Evolutionary conservation across 2,797 vertebrate species (phyloP).

Genomic region (Denticeps clupeoides): DNA sequence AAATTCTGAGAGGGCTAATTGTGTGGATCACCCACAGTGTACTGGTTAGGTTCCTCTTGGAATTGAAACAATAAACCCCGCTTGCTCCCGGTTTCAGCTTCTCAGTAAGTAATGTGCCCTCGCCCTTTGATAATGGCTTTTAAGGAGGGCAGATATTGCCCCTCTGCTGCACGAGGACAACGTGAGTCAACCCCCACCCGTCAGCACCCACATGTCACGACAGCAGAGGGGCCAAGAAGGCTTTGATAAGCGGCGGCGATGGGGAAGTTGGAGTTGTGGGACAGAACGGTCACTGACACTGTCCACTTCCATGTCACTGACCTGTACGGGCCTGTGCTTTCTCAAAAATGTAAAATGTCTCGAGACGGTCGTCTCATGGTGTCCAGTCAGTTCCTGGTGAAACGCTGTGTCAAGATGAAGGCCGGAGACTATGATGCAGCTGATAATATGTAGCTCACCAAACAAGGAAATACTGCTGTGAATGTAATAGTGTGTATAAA

Average conservation of each 20-base stretch:
- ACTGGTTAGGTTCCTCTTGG: slow-evolving; percentile 15
- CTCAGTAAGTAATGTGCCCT: neutral
- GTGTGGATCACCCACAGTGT: slow-evolving; percentile 9
- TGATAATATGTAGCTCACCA: too few species aligned
- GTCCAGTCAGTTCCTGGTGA: too few species aligned
- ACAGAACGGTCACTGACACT: slow-evolving; percentile 60
- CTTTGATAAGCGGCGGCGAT: slow-evolving; percentile 16
- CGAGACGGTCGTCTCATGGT: slow-evolving; percentile 57
- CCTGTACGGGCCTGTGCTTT: slow-evolving; percentile 55
- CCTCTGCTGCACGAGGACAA: slow-evolving; percentile 1
- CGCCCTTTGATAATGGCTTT: too few species aligned
- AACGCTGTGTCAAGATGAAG: too few species aligned
- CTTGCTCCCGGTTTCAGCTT: neutral
- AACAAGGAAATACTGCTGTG: too few species aligned
- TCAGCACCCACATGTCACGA: slow-evolving; percentile 5
- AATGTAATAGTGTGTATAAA: too few species aligned
- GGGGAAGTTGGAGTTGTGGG: slow-evolving; percentile 43
- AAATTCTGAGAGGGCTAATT: slow-evolving; percentile 40
- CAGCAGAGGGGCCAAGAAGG: slow-evolving; percentile 26
- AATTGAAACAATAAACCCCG: slow-evolving; percentile 5
- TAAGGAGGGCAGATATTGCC: neutral
- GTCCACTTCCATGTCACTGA: slow-evolving; percentile 46
- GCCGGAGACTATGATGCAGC: too few species aligned
- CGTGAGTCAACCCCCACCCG: neutral
- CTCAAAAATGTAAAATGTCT: slow-evolving; percentile 55